Base-by-base conservation (phyloP, 2,113 vertebrate genomes). In the Syrrhaptes paradoxus region DNA sequence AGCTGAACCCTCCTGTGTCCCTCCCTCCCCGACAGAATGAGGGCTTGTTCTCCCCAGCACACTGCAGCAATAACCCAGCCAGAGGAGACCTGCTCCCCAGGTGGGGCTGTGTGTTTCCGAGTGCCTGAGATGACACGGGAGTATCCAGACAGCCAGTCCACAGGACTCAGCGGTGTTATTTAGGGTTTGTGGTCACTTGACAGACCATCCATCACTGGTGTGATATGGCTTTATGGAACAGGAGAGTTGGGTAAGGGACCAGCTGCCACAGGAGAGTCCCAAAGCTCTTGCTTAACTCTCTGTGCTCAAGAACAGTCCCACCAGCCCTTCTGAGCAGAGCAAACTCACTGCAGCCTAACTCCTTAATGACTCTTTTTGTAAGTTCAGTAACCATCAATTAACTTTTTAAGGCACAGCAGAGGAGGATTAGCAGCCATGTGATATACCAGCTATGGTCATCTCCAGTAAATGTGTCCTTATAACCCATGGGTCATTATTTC, bases 1-100 rank as follows among this genome's bases (percentile, higher is more conserved):
- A 93, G 65, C 83, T 92, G 68, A 96, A 89, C 34, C 68, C 48
- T 63, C 12, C 0, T 6, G 45, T 29, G 79, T 54, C 74, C 76
- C 85, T n/a, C n/a, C n/a, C n/a, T 66, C 52, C 67, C n/a, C 13
- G 34, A 0, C 13, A 46, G 61, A 38, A 43, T 1, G 24, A 52
- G 54, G 65, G 65, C 5, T 1, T 25, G 51, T 26, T 29, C 55
- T 85, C 25, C 62, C 26, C 26, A 19, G 58, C 3, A 0, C 0
- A 2, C 36, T 52, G 73, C 57, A 68, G 89, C 29, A 9, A 22
- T 2, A 38, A 9, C 83, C 67, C 90, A 87, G 86, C 80, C 89
- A 2, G 22, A 48, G 87, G 17, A 48, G 43, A 86, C 46, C 46
- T 0, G 2, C 17, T 83, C 46, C 63, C 54, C 1, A 32, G 76